Percentiles rank a stretch among this genome's conserved stretches.
These are phyloP conservation scores for Microplitis mediator DNA, from an alignment of 1,140 invertebrate species.

Conservation along the genomic window DNA sequence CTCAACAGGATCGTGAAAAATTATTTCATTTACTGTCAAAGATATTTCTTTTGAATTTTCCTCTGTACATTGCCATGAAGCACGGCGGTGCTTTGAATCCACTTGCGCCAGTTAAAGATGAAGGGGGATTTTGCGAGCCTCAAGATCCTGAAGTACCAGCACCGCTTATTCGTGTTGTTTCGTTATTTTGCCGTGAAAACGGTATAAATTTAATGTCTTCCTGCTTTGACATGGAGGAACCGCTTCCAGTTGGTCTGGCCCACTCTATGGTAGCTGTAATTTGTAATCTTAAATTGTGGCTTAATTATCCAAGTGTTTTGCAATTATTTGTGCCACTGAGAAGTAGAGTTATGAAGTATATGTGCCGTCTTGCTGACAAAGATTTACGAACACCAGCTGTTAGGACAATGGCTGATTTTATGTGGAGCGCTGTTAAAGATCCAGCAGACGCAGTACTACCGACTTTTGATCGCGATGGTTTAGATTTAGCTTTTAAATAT, in stretches of 20 bases:
- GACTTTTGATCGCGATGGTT: slow-evolving; percentile 86
- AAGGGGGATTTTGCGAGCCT: slow-evolving; percentile 80
- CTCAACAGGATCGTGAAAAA: slow-evolving; percentile 77
- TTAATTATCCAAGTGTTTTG: slow-evolving; percentile 87
- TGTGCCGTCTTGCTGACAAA: slow-evolving; percentile 91
- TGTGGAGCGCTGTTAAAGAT: slow-evolving; percentile 93
- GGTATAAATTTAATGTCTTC: slow-evolving; percentile 84
- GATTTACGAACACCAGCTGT: slow-evolving; percentile 85
- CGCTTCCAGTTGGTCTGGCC: slow-evolving; percentile 82
- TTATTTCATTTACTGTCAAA: slow-evolving; percentile 80
- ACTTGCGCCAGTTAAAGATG: slow-evolving; percentile 57
- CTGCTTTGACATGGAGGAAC: slow-evolving; percentile 81
- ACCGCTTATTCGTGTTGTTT: slow-evolving; percentile 86
- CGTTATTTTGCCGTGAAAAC: slow-evolving; percentile 87
- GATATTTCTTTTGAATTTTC: slow-evolving; percentile 87
- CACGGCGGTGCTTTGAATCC: slow-evolving; percentile 65
- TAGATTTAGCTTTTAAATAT: slow-evolving; percentile 92
- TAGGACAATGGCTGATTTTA: slow-evolving; percentile 92
- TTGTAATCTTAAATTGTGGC: slow-evolving; percentile 92
- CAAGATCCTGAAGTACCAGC: slow-evolving; percentile 92
- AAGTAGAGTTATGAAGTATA: slow-evolving; percentile 85
- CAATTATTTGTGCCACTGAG: slow-evolving; percentile 86
- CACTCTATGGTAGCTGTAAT: slow-evolving; percentile 90
- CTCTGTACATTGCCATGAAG: slow-evolving; percentile 90
- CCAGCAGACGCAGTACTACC: slow-evolving; percentile 81